Evolutionary conservation across 2,888 invertebrate species (phyloP).

Genomic region (Helleia helle): DNA sequence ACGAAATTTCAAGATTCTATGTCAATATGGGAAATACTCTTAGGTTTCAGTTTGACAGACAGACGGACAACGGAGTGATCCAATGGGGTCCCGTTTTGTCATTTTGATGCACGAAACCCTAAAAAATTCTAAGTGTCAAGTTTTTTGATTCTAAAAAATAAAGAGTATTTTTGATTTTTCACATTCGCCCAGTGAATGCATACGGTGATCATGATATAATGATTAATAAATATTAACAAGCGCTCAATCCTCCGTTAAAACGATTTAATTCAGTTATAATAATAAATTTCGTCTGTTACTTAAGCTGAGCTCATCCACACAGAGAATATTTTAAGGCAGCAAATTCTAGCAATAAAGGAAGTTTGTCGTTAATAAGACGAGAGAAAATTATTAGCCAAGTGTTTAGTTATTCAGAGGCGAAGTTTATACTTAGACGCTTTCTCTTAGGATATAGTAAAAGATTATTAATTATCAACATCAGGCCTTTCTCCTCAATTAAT

Average conservation of each 20-base stretch:
- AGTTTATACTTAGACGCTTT: slow-evolving; percentile 21
- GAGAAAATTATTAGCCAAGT: slow-evolving; percentile 45
- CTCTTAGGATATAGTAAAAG: slow-evolving; percentile 1
- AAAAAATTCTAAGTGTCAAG: too few relatives aligned
- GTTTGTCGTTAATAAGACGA: slow-evolving; percentile 38
- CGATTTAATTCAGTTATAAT: slow-evolving; percentile 31
- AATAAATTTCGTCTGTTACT: slow-evolving; percentile 29
- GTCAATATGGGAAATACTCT: too few relatives aligned
- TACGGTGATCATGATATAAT: too few relatives aligned
- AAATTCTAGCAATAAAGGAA: slow-evolving; percentile 53
- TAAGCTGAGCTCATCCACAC: slow-evolving; percentile 35
- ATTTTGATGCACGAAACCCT: too few relatives aligned
- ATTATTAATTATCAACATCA: background rate
- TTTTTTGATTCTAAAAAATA: too few relatives aligned
- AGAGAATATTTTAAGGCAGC: slow-evolving; percentile 57
- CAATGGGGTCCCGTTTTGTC: too few relatives aligned
- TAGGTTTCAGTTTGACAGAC: too few relatives aligned
- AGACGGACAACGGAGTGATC: too few relatives aligned
- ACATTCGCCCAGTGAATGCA: too few relatives aligned
- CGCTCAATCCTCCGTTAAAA: slow-evolving; percentile 16
- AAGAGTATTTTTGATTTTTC: too few relatives aligned
- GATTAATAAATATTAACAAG: slow-evolving; percentile 7
- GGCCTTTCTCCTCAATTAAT: too few relatives aligned
- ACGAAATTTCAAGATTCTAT: too few relatives aligned
- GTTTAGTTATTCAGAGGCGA: slow-evolving; percentile 34